Conservation (phyloP, 2,888 invertebrate genomes). For the Pyrochroa serraticornis region DNA sequence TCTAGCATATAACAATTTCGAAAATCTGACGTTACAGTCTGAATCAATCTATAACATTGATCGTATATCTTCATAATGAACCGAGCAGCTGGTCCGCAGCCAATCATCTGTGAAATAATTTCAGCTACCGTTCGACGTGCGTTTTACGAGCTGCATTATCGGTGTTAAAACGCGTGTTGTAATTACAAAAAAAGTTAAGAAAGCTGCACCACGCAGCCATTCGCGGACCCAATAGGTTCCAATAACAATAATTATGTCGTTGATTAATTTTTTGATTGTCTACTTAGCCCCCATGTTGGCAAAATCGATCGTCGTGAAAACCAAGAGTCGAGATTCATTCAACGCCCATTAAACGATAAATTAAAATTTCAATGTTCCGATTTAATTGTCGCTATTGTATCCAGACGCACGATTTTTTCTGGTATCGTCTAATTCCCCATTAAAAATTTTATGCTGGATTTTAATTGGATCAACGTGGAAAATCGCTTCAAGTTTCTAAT, state of each 20-base stretch:
- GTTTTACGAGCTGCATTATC: conserved; percentile 16
- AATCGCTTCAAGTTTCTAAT: not conserved
- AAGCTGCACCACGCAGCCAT: too few species aligned
- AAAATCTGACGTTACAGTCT: not conserved
- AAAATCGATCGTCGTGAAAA: not conserved
- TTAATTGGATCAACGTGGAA: conserved; percentile 12
- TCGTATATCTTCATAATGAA: conserved; percentile 19
- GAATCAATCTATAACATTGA: not conserved
- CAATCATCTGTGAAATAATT: conserved; percentile 28
- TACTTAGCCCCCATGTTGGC: too few species aligned
- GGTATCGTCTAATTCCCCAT: conserved; percentile 4
- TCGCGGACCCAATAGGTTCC: not conserved
- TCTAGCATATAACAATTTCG: not conserved
- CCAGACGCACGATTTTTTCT: not conserved
- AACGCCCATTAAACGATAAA: conserved; percentile 11
- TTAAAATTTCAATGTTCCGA: conserved; percentile 4
- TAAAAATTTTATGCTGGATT: conserved; percentile 13
- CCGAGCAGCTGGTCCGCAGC: conserved; percentile 18
- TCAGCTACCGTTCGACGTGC: conserved; percentile 16
- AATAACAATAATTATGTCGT: conserved; percentile 14
- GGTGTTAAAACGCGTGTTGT: conserved; percentile 5
- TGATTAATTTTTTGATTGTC: not conserved
- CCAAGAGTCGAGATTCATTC: not conserved
- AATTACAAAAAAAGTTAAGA: too few species aligned
- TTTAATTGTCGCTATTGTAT: conserved; percentile 13